These are phyloP conservation scores for Perodicticus potto DNA, from an alignment of 2,797 vertebrate species.

Conservation along the genomic window DNA sequence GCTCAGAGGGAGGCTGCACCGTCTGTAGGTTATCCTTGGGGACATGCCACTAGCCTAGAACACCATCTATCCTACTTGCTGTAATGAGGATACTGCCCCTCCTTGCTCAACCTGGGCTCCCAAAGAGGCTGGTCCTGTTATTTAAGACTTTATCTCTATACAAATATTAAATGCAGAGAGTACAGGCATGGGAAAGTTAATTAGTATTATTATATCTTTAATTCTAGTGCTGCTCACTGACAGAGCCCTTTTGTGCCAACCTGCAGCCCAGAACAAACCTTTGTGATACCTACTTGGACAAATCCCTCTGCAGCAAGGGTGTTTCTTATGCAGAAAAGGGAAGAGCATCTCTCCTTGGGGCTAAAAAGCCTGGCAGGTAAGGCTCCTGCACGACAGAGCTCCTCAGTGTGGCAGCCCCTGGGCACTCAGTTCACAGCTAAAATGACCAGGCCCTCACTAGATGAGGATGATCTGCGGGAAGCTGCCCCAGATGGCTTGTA, in stretches of 20 bases:
- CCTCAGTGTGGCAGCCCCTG: neutral
- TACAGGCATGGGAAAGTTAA: constrained; percentile 70
- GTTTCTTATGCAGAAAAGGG: neutral
- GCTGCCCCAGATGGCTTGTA: neutral
- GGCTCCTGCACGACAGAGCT: neutral
- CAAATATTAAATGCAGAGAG: constrained; percentile 74
- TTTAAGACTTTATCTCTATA: constrained; percentile 74
- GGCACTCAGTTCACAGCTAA: neutral
- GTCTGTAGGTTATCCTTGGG: neutral
- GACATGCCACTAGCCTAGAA: neutral
- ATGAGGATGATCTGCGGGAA: neutral
- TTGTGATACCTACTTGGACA: constrained; percentile 6
- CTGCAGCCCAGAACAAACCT: constrained; percentile 63
- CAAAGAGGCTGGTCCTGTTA: constrained; percentile 70
- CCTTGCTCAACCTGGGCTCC: constrained; percentile 18
- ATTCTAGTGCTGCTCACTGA: constrained; percentile 62
- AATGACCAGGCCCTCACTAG: neutral
- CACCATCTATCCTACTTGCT: constrained; percentile 49
- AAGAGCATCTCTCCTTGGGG: neutral
- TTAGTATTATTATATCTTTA: constrained; percentile 79
- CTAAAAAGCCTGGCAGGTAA: neutral
- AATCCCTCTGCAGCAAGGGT: neutral
- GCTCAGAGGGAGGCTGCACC: neutral
- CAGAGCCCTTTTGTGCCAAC: constrained; percentile 58
- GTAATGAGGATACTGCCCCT: constrained; percentile 60